Base-by-base conservation (phyloP, 2,113 vertebrate genomes). In the Puma concolor region DNA sequence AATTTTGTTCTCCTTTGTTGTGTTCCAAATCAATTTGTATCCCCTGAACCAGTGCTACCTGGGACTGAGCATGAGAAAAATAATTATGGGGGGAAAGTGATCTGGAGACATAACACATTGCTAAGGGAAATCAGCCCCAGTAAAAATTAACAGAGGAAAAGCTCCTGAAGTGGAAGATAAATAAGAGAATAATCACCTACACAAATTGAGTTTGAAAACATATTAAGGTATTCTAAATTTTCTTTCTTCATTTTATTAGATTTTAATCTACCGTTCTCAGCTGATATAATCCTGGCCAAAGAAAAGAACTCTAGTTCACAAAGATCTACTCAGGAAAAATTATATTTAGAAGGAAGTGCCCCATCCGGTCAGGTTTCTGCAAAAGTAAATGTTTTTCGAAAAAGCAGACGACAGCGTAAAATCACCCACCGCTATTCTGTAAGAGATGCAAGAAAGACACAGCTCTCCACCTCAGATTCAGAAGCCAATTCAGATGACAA, bases 381-480 rank as follows among this genome's bases (percentile, higher is more conserved):
- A 57, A 99, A 99, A 97, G 97, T 95, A 63, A 97, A 97, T 5
- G 96, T 98, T 57, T 99, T 99, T 90, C 99, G 98, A 95, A 99
- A 99, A 97, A 98, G 99, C 0, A 98, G 99, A 15, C 98, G 98
- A 1, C 98, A 99, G 21, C 99, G 99, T 57, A 99, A 99, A 98
- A 99, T 98, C 57, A 99, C 99, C 5, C 99, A 99, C 94, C 98
- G 99, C 79, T 99, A 99, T 95, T 99, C 99, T 0, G 97, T 99
- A 92, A 99, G 99, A 97, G 99, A 99, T 95, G 99, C 99, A 1
- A 99, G 99, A 74, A 99, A 99, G 98, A 99, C 99, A 16, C 99
- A 99, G 97, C 98, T 99, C 1, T 99, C 99, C 95, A 99, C 99
- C 7, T 99, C 99, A 0, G 99, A 99, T 97, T 99, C 99, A 0